phyloP scores from a whole-genome alignment of 2,888 invertebrate species.

The Pristionchus mayeri region DNA sequence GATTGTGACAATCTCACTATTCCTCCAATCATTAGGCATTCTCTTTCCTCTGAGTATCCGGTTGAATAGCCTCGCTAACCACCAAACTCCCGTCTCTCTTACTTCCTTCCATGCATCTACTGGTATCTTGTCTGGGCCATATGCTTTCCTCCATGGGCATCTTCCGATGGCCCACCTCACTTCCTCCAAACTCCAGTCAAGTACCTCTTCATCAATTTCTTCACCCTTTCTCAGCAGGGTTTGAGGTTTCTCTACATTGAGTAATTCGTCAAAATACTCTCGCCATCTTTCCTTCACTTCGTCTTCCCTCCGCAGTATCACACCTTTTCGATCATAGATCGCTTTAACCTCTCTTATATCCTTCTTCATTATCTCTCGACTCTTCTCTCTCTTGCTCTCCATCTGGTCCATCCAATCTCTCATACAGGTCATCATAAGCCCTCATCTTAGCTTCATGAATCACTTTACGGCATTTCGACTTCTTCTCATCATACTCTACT shows the following conservation, averaged over 20 bases:
- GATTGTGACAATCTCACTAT: too few relatives aligned
- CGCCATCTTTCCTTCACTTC: too few relatives aligned
- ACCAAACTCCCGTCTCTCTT: too few relatives aligned
- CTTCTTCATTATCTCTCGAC: background rate
- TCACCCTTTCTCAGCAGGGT: background rate
- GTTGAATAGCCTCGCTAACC: too few relatives aligned
- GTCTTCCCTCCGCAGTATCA: too few relatives aligned
- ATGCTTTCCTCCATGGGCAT: too few relatives aligned
- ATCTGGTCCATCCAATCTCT: background rate
- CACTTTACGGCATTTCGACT: background rate
- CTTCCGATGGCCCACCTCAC: background rate
- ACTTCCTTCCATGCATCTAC: too few relatives aligned
- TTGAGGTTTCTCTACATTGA: constrained; percentile 1
- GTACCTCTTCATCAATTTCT: background rate
- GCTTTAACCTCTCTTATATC: background rate
- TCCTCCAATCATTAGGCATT: too few relatives aligned
- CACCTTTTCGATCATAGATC: too few relatives aligned
- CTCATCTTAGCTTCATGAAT: background rate
- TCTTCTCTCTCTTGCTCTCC: background rate
- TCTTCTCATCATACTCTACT: background rate
- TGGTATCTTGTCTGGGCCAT: too few relatives aligned
- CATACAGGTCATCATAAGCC: background rate
- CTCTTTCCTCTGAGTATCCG: too few relatives aligned
- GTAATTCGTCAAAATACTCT: constrained; percentile 5
- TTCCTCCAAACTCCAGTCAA: background rate